phyloP scores from a whole-genome alignment of 2,113 vertebrate species.

The Crotalus horridus region DNA sequence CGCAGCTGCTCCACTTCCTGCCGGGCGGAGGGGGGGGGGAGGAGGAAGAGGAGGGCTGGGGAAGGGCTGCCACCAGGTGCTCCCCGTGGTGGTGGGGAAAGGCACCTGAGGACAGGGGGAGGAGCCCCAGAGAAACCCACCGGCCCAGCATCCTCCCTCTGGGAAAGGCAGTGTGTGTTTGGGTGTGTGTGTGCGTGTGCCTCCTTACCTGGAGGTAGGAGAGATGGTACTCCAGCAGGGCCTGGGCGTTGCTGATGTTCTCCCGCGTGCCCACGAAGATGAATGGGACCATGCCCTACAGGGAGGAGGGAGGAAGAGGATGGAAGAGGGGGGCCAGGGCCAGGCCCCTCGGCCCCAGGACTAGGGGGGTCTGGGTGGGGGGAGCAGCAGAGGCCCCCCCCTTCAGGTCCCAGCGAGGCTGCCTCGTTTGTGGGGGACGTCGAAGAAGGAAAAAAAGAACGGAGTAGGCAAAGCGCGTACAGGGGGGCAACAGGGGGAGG shows the following conservation, averaged over 20 bases:
- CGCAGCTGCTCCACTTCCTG: conserved; percentile 90
- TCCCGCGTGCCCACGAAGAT: conserved; percentile 92
- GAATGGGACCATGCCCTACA: conserved; percentile 88
- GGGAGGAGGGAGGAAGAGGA: not conserved
- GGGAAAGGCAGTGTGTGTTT: too few species aligned
- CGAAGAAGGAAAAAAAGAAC: too few species aligned
- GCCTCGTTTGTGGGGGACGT: too few species aligned
- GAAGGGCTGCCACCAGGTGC: not conserved
- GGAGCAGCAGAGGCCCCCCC: not conserved
- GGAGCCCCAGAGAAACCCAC: not conserved
- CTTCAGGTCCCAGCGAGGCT: not conserved
- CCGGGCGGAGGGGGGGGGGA: not conserved
- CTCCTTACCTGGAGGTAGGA: conserved; percentile 84
- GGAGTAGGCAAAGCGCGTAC: not conserved
- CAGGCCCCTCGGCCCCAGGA: not conserved
- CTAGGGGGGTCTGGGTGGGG: not conserved
- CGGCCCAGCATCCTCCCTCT: too few species aligned
- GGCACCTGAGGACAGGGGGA: too few species aligned
- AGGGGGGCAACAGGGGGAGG: not conserved
- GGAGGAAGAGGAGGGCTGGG: not conserved
- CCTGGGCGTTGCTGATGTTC: conserved; percentile 91
- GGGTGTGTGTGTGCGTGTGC: too few species aligned
- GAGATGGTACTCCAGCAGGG: conserved; percentile 88
- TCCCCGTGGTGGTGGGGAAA: not conserved
- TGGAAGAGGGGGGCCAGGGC: not conserved